Percentiles rank a stretch among this genome's conserved stretches.
Evolutionary conservation across 2,113 vertebrate species (phyloP).

Genomic region (Ciconia boyciana): DNA sequence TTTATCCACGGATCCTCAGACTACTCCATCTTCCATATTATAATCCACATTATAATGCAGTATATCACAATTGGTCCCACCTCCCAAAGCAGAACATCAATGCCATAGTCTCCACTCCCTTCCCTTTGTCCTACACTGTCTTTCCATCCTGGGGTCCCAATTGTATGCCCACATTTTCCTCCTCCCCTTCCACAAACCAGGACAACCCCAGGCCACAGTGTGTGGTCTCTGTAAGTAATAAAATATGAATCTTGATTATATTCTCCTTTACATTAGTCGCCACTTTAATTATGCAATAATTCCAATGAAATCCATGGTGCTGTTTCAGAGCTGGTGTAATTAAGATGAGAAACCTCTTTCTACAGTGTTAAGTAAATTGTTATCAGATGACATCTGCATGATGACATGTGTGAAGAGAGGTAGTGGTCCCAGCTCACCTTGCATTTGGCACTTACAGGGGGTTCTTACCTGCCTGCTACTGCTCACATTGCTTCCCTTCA

Average conservation of each 20-base stretch:
- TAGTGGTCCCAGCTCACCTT: slow-evolving; percentile 13
- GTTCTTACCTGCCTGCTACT: neutral
- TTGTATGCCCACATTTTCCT: neutral
- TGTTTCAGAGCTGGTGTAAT: neutral
- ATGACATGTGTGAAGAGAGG: slow-evolving; percentile 23
- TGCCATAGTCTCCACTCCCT: neutral
- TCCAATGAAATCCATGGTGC: neutral
- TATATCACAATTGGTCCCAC: neutral
- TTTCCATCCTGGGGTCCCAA: neutral
- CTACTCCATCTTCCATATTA: neutral
- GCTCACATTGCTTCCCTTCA: neutral
- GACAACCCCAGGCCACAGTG: neutral
- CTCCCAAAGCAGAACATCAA: neutral
- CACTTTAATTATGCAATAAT: neutral
- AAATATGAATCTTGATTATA: neutral
- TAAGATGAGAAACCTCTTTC: neutral
- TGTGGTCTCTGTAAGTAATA: neutral
- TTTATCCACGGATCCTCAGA: neutral
- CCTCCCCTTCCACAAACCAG: neutral
- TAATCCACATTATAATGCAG: neutral
- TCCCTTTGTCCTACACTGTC: neutral
- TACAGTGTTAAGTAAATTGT: slow-evolving; percentile 16
- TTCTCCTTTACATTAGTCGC: neutral
- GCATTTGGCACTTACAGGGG: neutral
- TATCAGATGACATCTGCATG: slow-evolving; percentile 14